Conservation (phyloP, 1,140 invertebrate species). For the Pteromalus puparum region DNA sequence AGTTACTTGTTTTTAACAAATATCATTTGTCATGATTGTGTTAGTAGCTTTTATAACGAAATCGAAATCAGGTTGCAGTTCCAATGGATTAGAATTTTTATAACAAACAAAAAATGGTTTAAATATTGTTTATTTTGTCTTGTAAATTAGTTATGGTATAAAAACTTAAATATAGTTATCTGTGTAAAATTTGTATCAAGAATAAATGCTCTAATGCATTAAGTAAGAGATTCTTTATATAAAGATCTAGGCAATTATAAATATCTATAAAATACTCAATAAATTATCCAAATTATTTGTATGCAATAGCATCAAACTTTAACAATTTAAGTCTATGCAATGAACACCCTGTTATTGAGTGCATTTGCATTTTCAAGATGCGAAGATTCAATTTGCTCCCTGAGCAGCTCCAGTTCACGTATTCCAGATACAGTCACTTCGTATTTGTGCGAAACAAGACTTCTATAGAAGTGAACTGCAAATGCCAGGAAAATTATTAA, state of each 20-base stretch:
- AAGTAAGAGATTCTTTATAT: slow-evolving; percentile 13
- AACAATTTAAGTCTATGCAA: not conserved
- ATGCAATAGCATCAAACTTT: not conserved
- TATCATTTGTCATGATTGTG: too few species aligned
- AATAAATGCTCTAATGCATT: not conserved
- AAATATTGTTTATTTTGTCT: not conserved
- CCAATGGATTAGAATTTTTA: too few species aligned
- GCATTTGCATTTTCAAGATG: slow-evolving; percentile 67
- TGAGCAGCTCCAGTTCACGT: slow-evolving; percentile 87
- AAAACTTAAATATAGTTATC: not conserved
- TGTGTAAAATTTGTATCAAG: not conserved
- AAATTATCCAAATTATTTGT: not conserved
- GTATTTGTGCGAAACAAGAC: slow-evolving; percentile 93
- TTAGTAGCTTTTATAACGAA: too few species aligned
- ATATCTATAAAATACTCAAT: not conserved
- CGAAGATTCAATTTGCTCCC: slow-evolving; percentile 89
- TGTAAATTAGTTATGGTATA: not conserved
- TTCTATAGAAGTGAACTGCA: slow-evolving; percentile 94
- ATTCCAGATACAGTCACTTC: slow-evolving; percentile 89
- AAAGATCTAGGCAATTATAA: not conserved
- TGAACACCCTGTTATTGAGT: slow-evolving; percentile 8
- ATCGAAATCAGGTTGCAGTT: too few species aligned
- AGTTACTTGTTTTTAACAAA: too few species aligned
- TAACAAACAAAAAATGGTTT: too few species aligned
- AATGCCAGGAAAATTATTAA: slow-evolving; percentile 93